Evolutionary conservation across 2,888 invertebrate genomes (phyloP).

Genomic region (Antheraea yamamai): DNA sequence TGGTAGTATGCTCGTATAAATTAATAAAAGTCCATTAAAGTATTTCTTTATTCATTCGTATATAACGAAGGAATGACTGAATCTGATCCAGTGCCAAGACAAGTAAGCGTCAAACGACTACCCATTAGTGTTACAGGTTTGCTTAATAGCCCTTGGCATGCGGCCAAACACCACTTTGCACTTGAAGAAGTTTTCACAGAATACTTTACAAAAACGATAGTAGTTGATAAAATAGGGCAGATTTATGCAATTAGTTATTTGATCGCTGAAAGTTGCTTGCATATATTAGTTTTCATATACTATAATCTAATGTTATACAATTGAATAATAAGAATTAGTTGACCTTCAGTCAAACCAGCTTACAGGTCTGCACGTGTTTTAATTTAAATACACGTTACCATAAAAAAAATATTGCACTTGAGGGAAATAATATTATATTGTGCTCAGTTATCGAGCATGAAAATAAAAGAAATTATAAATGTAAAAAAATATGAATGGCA

Average conservation of each 20-base stretch:
- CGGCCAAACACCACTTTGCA: not conserved
- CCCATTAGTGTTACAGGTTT: not conserved
- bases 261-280: too few species aligned
- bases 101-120: not conserved
- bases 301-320: too few species aligned
- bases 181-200: not conserved
- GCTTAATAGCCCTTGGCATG: not conserved
- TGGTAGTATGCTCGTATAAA: too few species aligned
- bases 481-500: not conserved
- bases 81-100: not conserved
- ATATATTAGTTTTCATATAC: too few species aligned
- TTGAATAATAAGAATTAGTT: too few species aligned
- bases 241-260: not conserved
- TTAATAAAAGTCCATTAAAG: too few species aligned
- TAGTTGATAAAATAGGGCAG: not conserved
- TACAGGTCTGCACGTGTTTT: not conserved
- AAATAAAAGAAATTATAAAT: not conserved
- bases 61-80: not conserved
- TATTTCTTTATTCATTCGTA: not conserved
- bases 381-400: not conserved
- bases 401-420: not conserved
- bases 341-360: not conserved
- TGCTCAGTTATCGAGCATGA: too few species aligned
- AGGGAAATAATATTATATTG: too few species aligned
- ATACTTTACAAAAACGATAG: not conserved